phyloP scores from a whole-genome alignment of 2,113 vertebrate species.

The Cisticola juncidis region DNA sequence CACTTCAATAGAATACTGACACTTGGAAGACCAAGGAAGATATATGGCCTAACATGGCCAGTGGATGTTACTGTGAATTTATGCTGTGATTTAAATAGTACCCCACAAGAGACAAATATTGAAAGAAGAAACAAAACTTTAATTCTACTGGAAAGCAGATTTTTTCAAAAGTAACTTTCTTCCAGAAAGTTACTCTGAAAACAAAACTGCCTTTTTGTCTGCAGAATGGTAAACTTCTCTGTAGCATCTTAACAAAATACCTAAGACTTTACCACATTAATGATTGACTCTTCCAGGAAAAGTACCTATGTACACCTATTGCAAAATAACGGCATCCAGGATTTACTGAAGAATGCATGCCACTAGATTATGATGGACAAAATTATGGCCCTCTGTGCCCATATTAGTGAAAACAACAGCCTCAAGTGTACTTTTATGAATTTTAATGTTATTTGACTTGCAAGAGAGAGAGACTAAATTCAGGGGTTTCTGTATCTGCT shows the following conservation, averaged over 20 bases:
- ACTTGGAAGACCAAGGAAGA: constrained; percentile 21
- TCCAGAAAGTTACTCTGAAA: background rate
- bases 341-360: background rate
- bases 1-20: constrained; percentile 5
- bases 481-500: background rate
- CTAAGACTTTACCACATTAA: background rate
- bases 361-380: background rate
- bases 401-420: background rate
- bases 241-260: background rate
- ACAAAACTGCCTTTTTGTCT: background rate
- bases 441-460: background rate
- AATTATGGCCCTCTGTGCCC: background rate
- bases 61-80: background rate
- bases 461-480: background rate
- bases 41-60: background rate
- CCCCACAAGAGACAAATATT: background rate
- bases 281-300: background rate
- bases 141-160: background rate
- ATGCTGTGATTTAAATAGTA: background rate
- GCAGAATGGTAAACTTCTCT: background rate
- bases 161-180: background rate
- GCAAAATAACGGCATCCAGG: background rate
- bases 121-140: background rate
- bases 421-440: background rate
- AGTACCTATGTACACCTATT: background rate